Percentiles rank a stretch among this genome's conserved stretches.
These are phyloP conservation scores for Semaprochilodus insignis DNA, from an alignment of 2,797 vertebrate species.

Conservation along the genomic window DNA sequence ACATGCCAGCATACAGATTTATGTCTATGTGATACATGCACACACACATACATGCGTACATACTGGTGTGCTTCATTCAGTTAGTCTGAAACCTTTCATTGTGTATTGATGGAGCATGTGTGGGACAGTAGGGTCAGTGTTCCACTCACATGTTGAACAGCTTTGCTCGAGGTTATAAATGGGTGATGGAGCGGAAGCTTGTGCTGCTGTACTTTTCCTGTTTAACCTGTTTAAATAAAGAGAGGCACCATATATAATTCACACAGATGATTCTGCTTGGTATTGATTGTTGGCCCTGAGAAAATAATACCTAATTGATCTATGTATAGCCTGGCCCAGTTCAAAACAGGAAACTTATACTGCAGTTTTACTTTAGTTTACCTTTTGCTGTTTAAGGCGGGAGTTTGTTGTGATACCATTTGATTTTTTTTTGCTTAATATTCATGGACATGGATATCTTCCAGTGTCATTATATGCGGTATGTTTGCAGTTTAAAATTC, in stretches of 20 bases:
- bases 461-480: not conserved
- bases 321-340: not conserved
- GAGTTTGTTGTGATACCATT: too few relatives aligned
- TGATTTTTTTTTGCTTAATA: not conserved
- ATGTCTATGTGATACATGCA: too few relatives aligned
- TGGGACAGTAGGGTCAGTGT: not conserved
- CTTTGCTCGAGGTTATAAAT: slow-evolving; percentile 34
- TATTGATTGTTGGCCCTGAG: not conserved
- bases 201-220: not conserved
- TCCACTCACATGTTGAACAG: not conserved
- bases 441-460: too few relatives aligned
- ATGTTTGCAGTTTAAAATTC: slow-evolving; percentile 6
- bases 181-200: not conserved
- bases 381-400: not conserved
- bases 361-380: not conserved
- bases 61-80: too few relatives aligned
- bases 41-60: too few relatives aligned
- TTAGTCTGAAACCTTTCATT: not conserved
- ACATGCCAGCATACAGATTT: too few relatives aligned
- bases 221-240: not conserved
- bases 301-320: not conserved
- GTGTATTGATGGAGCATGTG: slow-evolving; percentile 8
- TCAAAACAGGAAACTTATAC: not conserved
- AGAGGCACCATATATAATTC: not conserved
- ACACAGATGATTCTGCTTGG: not conserved